phyloP scores from a whole-genome alignment of 1,140 invertebrate species.

The Cotesia glomerata region DNA sequence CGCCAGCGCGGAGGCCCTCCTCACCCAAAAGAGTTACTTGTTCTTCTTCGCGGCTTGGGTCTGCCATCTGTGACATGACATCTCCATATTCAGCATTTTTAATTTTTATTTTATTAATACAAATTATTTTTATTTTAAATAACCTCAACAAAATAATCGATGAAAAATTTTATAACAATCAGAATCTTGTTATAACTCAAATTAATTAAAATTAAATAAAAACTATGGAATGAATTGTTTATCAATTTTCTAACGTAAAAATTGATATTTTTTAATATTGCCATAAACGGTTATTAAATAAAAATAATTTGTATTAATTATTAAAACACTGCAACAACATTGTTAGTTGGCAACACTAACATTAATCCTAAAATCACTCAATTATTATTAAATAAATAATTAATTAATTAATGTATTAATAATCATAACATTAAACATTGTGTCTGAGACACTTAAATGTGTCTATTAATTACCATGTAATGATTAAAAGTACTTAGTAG shows the following conservation, averaged over 20 bases:
- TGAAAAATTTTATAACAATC: no score
- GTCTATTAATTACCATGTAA: constrained; percentile 8
- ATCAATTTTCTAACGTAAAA: no score
- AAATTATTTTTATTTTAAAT: constrained; percentile 52
- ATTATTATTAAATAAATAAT: constrained; percentile 55
- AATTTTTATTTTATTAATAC: constrained; percentile 65
- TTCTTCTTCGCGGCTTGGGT: constrained; percentile 90
- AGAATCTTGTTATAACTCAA: no score
- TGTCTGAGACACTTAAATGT: no score
- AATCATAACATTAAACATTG: no score
- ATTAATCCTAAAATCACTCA: constrained; percentile 62
- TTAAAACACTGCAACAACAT: constrained; percentile 54
- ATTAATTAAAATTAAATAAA: no score
- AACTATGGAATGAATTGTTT: no score
- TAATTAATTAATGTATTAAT: neutral
- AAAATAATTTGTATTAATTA: constrained; percentile 50
- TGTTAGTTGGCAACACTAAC: constrained; percentile 62
- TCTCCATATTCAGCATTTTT: constrained; percentile 70
- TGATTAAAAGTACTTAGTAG: neutral
- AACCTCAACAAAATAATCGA: neutral
- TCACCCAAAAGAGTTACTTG: constrained; percentile 92
- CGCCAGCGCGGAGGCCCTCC: constrained; percentile 88
- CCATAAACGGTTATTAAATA: constrained; percentile 15
- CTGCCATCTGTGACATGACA: constrained; percentile 83
- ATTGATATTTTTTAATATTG: neutral